Base-by-base conservation (phyloP, 2,797 vertebrate species). In the Australoheros facetus region DNA sequence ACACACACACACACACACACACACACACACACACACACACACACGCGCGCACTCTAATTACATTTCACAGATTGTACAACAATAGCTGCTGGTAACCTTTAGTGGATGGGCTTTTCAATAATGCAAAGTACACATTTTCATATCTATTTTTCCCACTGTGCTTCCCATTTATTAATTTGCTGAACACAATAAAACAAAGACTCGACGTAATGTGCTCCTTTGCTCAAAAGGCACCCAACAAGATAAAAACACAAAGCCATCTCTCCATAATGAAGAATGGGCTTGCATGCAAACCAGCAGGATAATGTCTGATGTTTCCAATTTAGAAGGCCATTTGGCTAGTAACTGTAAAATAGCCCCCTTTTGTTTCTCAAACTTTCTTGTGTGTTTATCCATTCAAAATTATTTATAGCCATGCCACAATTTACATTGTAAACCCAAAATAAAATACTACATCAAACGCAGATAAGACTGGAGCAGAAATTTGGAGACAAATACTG, bases 151-250 rank as follows among this genome's bases (percentile, higher is more conserved):
- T 94, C 90, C 93, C 90, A 90, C 93, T 92, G 91, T 92, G 93
- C 93, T 88, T 83, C 92, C 93, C 94, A 95, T 96, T 96, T 96
- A 95, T 96, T 96, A 96, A 96, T 96, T 96, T 96, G 95, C 94
- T 91, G 94, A 95, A 95, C 94, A 96, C 94, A 96, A 96, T 96
- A 95, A 96, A 96, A 95, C 95, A 96, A 96, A 95, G 94, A 92
- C 87, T 88, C 84, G 23, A 89, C 75, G 89, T 96, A 95, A 96
- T 95, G 93, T 87, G 93, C 93, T 95, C 85, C 92, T 94, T 93
- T 94, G 91, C 94, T 95, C 91, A 91, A 94, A 94, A 93, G 93
- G 88, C 91, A 79, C 82, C 85, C 89, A 91, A 92, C 90, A 91
- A 94, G 92, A 94, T 94, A 94, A 93, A 93, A 94, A 91, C 85